Conservation (phyloP, 2,888 invertebrate species). For the Latrodectus hesperus region DNA sequence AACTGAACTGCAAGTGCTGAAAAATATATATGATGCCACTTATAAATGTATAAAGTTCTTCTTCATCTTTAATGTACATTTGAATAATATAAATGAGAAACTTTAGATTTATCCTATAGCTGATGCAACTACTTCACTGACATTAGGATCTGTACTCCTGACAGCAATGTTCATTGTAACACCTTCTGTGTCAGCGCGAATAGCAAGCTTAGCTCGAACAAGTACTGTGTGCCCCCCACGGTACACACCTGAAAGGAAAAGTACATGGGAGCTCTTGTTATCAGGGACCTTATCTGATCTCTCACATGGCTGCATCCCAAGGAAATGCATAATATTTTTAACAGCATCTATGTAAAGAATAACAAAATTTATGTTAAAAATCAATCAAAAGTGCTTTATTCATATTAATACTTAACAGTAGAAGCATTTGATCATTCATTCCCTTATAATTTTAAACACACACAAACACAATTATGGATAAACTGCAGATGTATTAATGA, state of each 20-base stretch:
- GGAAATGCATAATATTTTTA: slow-evolving; percentile 85
- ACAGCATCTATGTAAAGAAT: slow-evolving; percentile 80
- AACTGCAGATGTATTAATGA: too few relatives aligned
- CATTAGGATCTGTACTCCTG: slow-evolving; percentile 87
- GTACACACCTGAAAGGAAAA: slow-evolving; percentile 89
- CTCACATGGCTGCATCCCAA: slow-evolving; percentile 90
- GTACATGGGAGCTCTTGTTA: slow-evolving; percentile 87
- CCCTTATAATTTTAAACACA: too few relatives aligned
- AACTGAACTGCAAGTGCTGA: background rate
- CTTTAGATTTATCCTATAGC: slow-evolving; percentile 82
- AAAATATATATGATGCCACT: background rate
- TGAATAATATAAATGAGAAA: background rate
- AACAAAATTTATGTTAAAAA: slow-evolving; percentile 3
- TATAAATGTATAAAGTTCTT: too few relatives aligned
- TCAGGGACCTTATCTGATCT: slow-evolving; percentile 87
- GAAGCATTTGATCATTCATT: too few relatives aligned
- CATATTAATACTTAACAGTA: background rate
- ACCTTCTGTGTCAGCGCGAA: slow-evolving; percentile 82
- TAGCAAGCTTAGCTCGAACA: slow-evolving; percentile 87
- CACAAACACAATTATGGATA: too few relatives aligned
- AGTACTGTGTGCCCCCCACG: slow-evolving; percentile 92
- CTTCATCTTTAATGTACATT: background rate
- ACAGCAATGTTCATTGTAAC: slow-evolving; percentile 96
- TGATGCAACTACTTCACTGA: slow-evolving; percentile 90
- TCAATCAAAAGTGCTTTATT: background rate